These are phyloP conservation scores for Myathropa florea DNA, from an alignment of 2,888 invertebrate genomes.

Conservation along the genomic window DNA sequence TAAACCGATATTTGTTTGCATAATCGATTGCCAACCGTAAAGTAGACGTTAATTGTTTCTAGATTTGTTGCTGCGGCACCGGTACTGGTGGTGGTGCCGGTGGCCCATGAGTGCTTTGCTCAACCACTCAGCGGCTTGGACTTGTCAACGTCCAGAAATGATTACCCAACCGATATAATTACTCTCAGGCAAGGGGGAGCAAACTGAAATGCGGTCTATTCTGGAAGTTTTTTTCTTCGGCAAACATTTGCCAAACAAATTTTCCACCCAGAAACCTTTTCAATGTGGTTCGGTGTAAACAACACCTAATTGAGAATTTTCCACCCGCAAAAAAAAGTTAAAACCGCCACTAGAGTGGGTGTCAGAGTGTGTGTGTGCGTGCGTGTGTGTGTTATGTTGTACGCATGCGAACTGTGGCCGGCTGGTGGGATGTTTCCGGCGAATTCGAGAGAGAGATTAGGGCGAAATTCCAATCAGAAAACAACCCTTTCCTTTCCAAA, in stretches of 20 bases:
- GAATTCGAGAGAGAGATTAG: constrained; percentile 1
- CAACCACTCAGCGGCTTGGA: not conserved
- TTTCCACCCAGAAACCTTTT: constrained; percentile 32
- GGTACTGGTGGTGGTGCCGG: not conserved
- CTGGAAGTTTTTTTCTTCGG: not conserved
- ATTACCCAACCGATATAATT: constrained; percentile 36
- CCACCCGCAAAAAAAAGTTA: not conserved
- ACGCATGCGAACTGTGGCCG: constrained; percentile 17
- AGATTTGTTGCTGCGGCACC: not conserved
- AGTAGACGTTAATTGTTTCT: constrained; percentile 16
- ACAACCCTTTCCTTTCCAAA: not conserved
- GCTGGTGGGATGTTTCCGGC: not conserved
- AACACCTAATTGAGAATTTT: constrained; percentile 49
- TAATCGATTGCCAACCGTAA: constrained; percentile 37
- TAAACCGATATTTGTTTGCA: constrained; percentile 21
- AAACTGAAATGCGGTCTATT: not conserved
- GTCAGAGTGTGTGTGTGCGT: not conserved
- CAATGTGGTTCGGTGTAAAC: constrained; percentile 49
- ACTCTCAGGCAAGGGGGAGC: not conserved
- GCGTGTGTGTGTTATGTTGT: not conserved
- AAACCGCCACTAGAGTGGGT: not conserved
- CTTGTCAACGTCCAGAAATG: constrained; percentile 4
- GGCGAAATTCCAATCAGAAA: not conserved
- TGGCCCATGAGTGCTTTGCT: constrained; percentile 30
- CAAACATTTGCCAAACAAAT: constrained; percentile 16